Percentiles rank a stretch among this genome's conserved stretches.
Conservation (phyloP, 1,140 invertebrate species). For the Tachypleus tridentatus region DNA sequence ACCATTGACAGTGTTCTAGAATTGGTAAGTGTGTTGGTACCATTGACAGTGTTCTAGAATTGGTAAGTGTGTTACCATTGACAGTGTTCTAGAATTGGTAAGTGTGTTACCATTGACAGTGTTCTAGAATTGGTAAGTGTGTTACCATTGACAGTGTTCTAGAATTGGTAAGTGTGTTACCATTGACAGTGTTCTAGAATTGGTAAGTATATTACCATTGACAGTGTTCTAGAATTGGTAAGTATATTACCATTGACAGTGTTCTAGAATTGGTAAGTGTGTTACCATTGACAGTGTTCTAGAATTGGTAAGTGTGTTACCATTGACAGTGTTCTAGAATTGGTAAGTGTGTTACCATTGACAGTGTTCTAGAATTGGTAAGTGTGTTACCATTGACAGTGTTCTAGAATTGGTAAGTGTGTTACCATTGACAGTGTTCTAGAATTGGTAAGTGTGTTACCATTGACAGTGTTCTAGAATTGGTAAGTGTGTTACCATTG, state of each 20-base stretch:
- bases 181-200: conserved; percentile 79
- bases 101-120: conserved; percentile 87
- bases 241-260: conserved; percentile 87
- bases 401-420: too few relatives aligned
- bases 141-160: conserved; percentile 87
- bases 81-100: conserved; percentile 74
- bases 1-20: too few relatives aligned
- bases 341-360: too few relatives aligned
- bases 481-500: too few relatives aligned
- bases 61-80: conserved; percentile 45
- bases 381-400: conserved; percentile 87
- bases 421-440: conserved; percentile 87
- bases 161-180: too few relatives aligned
- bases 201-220: too few relatives aligned
- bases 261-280: too few relatives aligned
- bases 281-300: conserved; percentile 87
- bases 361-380: conserved; percentile 74
- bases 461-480: conserved; percentile 79
- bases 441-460: too few relatives aligned
- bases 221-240: conserved; percentile 74
- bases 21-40: too few relatives aligned
- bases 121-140: too few relatives aligned
- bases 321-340: conserved; percentile 79
- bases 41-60: too few relatives aligned
- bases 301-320: too few relatives aligned